Percentiles rank a stretch among this genome's conserved stretches.
phyloP scores from a whole-genome alignment of 2,797 vertebrate genomes.

The Acanthornis magna region DNA sequence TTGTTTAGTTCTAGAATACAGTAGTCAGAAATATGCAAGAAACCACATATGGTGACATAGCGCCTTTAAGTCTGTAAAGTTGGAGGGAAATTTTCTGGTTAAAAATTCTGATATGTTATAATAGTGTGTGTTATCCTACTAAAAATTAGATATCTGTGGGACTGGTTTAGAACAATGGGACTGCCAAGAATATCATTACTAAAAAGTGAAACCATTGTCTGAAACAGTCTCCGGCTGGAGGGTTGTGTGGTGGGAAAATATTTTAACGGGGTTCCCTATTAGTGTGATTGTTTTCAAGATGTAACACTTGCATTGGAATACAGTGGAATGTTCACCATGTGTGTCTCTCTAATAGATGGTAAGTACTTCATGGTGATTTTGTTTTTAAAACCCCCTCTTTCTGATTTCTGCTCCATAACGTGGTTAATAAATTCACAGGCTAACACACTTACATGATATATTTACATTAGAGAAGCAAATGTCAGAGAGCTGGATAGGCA shows the following conservation, averaged over 20 bases:
- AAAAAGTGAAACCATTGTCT: slow-evolving; percentile 67
- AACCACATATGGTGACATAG: slow-evolving; percentile 49
- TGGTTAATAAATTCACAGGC: background rate
- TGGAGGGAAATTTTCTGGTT: slow-evolving; percentile 59
- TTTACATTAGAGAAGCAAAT: background rate
- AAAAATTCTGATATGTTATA: slow-evolving; percentile 52
- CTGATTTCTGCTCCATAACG: background rate
- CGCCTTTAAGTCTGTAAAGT: slow-evolving; percentile 32
- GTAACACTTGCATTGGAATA: slow-evolving; percentile 51
- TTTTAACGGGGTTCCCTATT: slow-evolving; percentile 69
- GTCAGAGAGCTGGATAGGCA: background rate
- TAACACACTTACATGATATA: background rate
- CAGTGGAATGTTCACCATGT: slow-evolving; percentile 47
- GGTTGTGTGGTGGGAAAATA: slow-evolving; percentile 73
- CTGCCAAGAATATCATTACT: slow-evolving; percentile 63
- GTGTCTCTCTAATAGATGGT: background rate
- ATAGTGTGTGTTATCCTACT: slow-evolving; percentile 49
- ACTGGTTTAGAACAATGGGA: slow-evolving; percentile 59
- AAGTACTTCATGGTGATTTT: slow-evolving; percentile 54
- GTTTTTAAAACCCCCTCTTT: background rate
- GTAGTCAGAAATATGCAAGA: slow-evolving; percentile 53
- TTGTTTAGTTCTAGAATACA: slow-evolving; percentile 56
- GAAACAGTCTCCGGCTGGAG: slow-evolving; percentile 60
- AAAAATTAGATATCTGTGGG: slow-evolving; percentile 73
- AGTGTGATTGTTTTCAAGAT: slow-evolving; percentile 46